Base-by-base conservation (phyloP, 2,113 vertebrate genomes). In the Myotis davidii region DNA sequence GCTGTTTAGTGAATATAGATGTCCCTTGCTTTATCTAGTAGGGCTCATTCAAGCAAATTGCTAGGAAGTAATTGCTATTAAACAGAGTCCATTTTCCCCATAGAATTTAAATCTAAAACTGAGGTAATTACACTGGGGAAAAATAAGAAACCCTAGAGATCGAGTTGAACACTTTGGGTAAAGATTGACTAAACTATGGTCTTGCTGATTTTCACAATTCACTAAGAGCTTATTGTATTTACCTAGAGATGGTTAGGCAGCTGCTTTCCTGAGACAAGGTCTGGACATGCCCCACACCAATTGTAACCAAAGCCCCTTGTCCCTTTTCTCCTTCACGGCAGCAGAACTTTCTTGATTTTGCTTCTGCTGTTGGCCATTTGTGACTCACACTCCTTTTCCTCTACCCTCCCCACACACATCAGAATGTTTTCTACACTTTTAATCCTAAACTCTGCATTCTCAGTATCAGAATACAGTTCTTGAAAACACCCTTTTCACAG, bases 51-150 rank as follows among this genome's bases (percentile, higher is more conserved):
- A 77, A 61, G 18, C 50, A 83, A 84, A 95, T 90, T 73, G 88
- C 54, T 79, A 5, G 81, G 61, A 96, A 90, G 45, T 21, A 91
- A 7, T 70, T 94, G 50, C 61, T 91, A 16, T 74, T 94, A 61
- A 73, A 65, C 32, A 52, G 61, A 94, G 91, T 90, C 52, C n/a
- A 89, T 0, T 90, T 93, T 96, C 87, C 32, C 86, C 10, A 16
- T 91, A 59, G 70, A 93, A 88, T 94, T 78, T 88, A 93, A 72
- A 88, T 95, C 74, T 92, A 78, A 92, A 96, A 94, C 48, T 45
- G 25, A 94, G 48, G 10, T 48, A 93, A 2, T 76, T 90, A 74
- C 54, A 79, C 21, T 67, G 56, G 42, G 64, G 23, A 74, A 54
- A 25, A 37, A 45, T 59, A 34, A 82, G 59, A n/a, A 3, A 6